Percentiles rank a stretch among this genome's conserved stretches.
Evolutionary conservation across 1,140 invertebrate species (phyloP).

Genomic region (Ostrea edulis): DNA sequence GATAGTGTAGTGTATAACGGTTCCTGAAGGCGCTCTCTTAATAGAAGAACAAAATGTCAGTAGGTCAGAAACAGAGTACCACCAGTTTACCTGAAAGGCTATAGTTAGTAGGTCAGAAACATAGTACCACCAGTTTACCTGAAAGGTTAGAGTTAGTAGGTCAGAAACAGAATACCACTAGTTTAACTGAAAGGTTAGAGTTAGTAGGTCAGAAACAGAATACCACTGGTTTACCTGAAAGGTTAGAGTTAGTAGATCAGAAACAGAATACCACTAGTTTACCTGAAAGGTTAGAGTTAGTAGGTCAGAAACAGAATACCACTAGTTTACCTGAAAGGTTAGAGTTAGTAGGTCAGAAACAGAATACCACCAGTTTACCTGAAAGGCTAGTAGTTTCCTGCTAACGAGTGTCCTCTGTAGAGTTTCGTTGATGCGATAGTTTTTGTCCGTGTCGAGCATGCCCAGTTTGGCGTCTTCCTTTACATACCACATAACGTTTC

Average conservation of each 20-base stretch:
- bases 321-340: slow-evolving; percentile 62
- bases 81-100: no score
- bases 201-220: no score
- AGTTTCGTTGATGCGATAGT: slow-evolving; percentile 64
- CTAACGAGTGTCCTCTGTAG: slow-evolving; percentile 65
- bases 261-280: no score
- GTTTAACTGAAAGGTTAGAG: no score
- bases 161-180: no score
- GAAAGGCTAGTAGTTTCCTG: slow-evolving; percentile 71
- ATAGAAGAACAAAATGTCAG: no score
- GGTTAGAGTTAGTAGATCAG: slow-evolving; percentile 49
- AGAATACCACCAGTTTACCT: slow-evolving; percentile 53
- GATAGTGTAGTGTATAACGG: no score
- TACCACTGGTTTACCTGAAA: slow-evolving; percentile 66
- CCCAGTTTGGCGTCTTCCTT: slow-evolving; percentile 71
- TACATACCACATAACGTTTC: slow-evolving; percentile 74
- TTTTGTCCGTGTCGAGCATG: slow-evolving; percentile 64
- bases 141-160: slow-evolving; percentile 63
- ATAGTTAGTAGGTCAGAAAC: no score
- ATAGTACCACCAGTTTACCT: slow-evolving; percentile 60
- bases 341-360: background rate
- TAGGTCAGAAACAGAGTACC: no score
- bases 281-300: no score
- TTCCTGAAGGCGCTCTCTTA: no score
- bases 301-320: no score